Conservation (phyloP, 2,888 invertebrate genomes). For the Nephrocerus scutellatus region DNA sequence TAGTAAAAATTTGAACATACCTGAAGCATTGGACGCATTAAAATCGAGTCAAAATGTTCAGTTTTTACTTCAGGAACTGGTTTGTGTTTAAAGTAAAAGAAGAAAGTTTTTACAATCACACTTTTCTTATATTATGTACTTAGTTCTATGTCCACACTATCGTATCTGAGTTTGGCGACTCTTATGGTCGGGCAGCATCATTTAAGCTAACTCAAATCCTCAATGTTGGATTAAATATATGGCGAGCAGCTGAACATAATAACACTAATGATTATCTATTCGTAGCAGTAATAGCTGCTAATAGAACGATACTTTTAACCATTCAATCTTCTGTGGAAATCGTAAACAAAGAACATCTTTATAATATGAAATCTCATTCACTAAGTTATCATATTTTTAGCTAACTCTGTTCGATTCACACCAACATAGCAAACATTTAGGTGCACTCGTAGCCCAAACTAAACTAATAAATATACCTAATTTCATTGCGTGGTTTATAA, state of each 20-base stretch:
- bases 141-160: too few relatives aligned
- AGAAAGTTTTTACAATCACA: too few relatives aligned
- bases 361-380: too few relatives aligned
- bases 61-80: constrained; percentile 37
- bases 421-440: constrained; percentile 35
- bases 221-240: too few relatives aligned
- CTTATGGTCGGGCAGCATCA: constrained; percentile 16
- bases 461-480: constrained; percentile 30
- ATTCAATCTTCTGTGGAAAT: constrained; percentile 34
- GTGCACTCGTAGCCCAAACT: constrained; percentile 37
- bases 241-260: background rate
- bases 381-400: too few relatives aligned
- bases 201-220: constrained; percentile 2
- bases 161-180: too few relatives aligned
- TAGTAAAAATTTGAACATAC: constrained; percentile 51
- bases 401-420: constrained; percentile 38
- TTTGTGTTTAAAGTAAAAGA: too few relatives aligned
- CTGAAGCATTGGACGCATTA: constrained; percentile 50
- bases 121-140: too few relatives aligned
- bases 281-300: constrained; percentile 38
- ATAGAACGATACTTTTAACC: constrained; percentile 36
- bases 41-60: constrained; percentile 35
- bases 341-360: too few relatives aligned
- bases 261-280: constrained; percentile 25
- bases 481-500: constrained; percentile 34